Conservation (phyloP, 2,888 invertebrate genomes). For the Exephanes ischioxanthus region DNA sequence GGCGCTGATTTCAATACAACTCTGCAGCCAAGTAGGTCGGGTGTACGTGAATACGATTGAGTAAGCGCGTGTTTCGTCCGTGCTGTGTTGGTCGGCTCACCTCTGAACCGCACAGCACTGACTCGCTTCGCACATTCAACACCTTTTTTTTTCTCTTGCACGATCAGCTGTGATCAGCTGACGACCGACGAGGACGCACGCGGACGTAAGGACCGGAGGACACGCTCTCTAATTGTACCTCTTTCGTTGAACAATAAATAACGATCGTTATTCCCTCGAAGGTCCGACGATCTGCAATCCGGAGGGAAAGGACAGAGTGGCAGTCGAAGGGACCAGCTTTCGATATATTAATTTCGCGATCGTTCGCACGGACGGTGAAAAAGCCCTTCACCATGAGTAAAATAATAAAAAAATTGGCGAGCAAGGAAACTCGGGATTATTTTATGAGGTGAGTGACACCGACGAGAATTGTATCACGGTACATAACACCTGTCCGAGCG, state of each 20-base stretch:
- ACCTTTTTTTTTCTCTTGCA: constrained; percentile 27
- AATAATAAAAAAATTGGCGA: constrained; percentile 86
- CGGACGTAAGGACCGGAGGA: constrained; percentile 6
- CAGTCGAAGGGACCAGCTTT: not conserved
- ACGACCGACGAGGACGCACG: constrained; percentile 1
- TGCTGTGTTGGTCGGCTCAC: constrained; percentile 30
- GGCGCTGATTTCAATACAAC: constrained; percentile 26
- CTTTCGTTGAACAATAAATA: not conserved
- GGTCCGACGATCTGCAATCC: not conserved
- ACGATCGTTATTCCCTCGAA: not conserved
- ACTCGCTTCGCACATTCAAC: constrained; percentile 13
- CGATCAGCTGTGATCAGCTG: constrained; percentile 52
- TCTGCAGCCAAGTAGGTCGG: not conserved
- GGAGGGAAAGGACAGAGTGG: not conserved
- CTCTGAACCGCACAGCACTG: constrained; percentile 47
- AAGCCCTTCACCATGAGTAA: constrained; percentile 78
- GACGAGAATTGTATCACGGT: not conserved
- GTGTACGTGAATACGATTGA: not conserved
- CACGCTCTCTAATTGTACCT: not conserved
- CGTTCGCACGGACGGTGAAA: constrained; percentile 4
- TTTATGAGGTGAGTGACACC: constrained; percentile 90
- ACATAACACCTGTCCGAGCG: not conserved
- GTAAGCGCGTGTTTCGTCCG: constrained; percentile 3
- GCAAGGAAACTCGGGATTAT: constrained; percentile 94
- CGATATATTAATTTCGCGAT: constrained; percentile 29